phyloP scores from a whole-genome alignment of 2,113 vertebrate species.

The Lonchura striata region DNA sequence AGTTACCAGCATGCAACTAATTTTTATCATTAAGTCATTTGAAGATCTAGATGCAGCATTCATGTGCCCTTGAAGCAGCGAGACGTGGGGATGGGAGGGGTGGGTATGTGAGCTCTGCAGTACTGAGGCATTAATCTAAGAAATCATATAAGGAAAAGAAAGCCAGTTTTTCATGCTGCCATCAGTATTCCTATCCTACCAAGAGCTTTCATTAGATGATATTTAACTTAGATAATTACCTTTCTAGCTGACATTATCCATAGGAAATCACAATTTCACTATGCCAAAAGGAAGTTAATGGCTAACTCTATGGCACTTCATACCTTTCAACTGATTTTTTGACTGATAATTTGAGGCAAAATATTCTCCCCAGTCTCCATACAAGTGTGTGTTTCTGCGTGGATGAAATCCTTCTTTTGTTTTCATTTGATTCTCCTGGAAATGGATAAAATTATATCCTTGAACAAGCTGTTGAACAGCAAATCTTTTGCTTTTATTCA shows the following conservation, averaged over 20 bases:
- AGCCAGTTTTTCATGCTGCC: not conserved
- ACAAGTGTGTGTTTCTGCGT: not conserved
- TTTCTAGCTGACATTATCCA: not conserved
- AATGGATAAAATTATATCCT: not conserved
- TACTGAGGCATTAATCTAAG: not conserved
- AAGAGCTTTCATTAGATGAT: not conserved
- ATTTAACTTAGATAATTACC: conserved; percentile 13
- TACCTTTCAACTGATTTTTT: not conserved
- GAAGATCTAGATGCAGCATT: not conserved
- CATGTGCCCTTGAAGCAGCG: not conserved
- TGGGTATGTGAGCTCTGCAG: not conserved
- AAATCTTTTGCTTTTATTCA: not conserved
- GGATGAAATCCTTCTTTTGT: not conserved
- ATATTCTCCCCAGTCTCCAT: not conserved
- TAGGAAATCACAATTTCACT: conserved; percentile 5
- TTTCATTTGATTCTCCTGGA: not conserved
- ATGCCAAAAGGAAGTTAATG: not conserved
- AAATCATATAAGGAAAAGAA: not conserved
- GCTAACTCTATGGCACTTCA: not conserved
- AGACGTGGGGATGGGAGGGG: not conserved
- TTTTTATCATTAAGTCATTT: not conserved
- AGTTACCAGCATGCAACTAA: not conserved
- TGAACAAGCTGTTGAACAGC: not conserved
- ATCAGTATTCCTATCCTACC: not conserved
- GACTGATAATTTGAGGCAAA: not conserved